Conservation (phyloP, 2,888 invertebrate genomes). For the Eilema sororculum region DNA sequence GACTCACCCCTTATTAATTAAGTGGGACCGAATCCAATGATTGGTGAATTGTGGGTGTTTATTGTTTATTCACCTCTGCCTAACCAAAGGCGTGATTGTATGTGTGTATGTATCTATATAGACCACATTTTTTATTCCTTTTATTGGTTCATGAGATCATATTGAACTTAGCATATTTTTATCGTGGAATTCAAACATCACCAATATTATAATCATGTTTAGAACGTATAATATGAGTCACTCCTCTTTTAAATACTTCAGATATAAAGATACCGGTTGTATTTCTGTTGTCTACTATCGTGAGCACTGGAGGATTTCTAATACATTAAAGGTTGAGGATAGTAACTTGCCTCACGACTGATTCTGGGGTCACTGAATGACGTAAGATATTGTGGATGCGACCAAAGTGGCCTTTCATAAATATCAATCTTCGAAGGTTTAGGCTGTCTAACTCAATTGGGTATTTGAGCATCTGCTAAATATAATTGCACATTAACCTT, state of each 20-base stretch:
- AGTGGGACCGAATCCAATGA: too few relatives aligned
- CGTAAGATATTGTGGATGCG: constrained; percentile 64
- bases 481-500: constrained; percentile 16
- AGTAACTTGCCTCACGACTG: constrained; percentile 64
- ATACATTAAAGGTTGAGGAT: constrained; percentile 83
- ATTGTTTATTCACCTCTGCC: too few relatives aligned
- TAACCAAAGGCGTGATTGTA: background rate
- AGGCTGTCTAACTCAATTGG: constrained; percentile 36
- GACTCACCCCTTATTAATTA: too few relatives aligned
- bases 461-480: constrained; percentile 21
- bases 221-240: constrained; percentile 68
- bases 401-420: constrained; percentile 62
- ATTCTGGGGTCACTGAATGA: constrained; percentile 64
- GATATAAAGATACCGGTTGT: constrained; percentile 56
- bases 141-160: background rate
- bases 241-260: constrained; percentile 60
- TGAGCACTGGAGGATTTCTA: constrained; percentile 58
- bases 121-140: background rate
- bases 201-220: constrained; percentile 48
- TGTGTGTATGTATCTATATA: background rate
- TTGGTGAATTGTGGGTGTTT: too few relatives aligned
- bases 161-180: background rate
- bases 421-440: constrained; percentile 54
- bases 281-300: constrained; percentile 56
- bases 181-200: constrained; percentile 25